A percentile compares a stretch with the other conserved stretches of the same genome.
Evolutionary conservation across 2,797 vertebrate genomes (phyloP).

Genomic region (Neoniphon sammara): DNA sequence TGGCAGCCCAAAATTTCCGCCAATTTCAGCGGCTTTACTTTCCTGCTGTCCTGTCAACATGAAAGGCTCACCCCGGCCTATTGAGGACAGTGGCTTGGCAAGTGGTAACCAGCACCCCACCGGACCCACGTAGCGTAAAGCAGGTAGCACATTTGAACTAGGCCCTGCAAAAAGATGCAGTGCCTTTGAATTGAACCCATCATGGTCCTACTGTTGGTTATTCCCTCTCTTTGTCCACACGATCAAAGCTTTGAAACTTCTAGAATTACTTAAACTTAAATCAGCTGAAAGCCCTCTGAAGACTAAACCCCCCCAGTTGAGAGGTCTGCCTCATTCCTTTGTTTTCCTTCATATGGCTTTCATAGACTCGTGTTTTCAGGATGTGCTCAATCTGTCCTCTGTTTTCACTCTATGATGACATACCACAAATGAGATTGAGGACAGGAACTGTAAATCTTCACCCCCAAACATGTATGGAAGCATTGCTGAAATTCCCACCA

Average conservation of each 20-base stretch:
- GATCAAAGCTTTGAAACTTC: neutral
- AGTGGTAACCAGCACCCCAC: neutral
- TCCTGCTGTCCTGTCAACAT: neutral
- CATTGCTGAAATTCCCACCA: slow-evolving; percentile 77
- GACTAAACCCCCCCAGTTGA: neutral
- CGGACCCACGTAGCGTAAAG: neutral
- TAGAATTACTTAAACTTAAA: neutral
- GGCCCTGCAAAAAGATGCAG: neutral
- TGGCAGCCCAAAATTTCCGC: neutral
- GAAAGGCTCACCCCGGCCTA: too few relatives aligned
- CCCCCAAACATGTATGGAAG: slow-evolving; percentile 65
- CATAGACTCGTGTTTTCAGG: slow-evolving; percentile 12
- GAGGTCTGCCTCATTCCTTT: neutral
- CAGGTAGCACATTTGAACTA: neutral
- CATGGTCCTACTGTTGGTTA: neutral
- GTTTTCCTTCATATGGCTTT: neutral
- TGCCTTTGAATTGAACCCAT: neutral
- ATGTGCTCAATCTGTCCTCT: slow-evolving; percentile 17
- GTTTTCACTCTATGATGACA: slow-evolving; percentile 23
- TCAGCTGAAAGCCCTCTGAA: neutral
- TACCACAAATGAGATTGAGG: slow-evolving; percentile 40
- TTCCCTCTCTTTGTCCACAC: neutral
- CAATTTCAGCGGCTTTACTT: too few relatives aligned
- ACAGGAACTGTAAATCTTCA: slow-evolving; percentile 57
- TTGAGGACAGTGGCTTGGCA: neutral